Conservation (phyloP, 1,140 invertebrate genomes). For the Drosophila carrolli region DNA sequence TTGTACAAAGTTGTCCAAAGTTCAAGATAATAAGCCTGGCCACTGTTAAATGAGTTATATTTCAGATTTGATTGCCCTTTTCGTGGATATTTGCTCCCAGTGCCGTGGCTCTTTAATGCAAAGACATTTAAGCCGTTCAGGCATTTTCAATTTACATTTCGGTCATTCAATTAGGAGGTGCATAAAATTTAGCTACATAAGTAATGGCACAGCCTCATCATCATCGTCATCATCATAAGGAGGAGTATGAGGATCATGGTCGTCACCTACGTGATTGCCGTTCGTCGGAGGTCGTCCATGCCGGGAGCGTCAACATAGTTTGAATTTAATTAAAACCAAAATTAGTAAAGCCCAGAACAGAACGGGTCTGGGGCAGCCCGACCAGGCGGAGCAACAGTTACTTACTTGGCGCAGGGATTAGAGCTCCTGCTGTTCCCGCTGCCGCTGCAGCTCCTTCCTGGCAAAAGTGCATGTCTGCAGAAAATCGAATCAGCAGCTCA, state of each 20-base stretch:
- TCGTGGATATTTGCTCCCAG: not conserved
- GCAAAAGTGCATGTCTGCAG: conserved; percentile 81
- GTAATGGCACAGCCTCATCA: conserved; percentile 50
- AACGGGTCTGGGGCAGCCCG: conserved; percentile 5
- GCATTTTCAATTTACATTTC: conserved; percentile 72
- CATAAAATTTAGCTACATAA: conserved; percentile 60
- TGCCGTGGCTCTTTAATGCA: conserved; percentile 20
- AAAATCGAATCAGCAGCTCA: conserved; percentile 80
- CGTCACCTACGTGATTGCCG: conserved; percentile 48
- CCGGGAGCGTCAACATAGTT: conserved; percentile 79
- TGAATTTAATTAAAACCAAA: conserved; percentile 81
- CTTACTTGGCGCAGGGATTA: conserved; percentile 76
- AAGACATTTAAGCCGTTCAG: conserved; percentile 35
- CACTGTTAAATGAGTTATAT: too few species aligned
- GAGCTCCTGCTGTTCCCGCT: conserved; percentile 31
- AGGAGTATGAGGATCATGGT: conserved; percentile 22
- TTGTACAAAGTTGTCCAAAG: too few species aligned
- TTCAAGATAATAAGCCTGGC: too few species aligned
- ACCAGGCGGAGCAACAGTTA: conserved; percentile 66
- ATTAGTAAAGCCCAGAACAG: conserved; percentile 64
- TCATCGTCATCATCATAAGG: conserved; percentile 19
- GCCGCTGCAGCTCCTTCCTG: conserved; percentile 23
- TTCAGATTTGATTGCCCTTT: not conserved
- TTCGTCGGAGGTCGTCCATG: conserved; percentile 42
- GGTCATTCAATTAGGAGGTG: conserved; percentile 72